Evolutionary conservation across 2,113 vertebrate genomes (phyloP).

Genomic region (Pipra filicauda): DNA sequence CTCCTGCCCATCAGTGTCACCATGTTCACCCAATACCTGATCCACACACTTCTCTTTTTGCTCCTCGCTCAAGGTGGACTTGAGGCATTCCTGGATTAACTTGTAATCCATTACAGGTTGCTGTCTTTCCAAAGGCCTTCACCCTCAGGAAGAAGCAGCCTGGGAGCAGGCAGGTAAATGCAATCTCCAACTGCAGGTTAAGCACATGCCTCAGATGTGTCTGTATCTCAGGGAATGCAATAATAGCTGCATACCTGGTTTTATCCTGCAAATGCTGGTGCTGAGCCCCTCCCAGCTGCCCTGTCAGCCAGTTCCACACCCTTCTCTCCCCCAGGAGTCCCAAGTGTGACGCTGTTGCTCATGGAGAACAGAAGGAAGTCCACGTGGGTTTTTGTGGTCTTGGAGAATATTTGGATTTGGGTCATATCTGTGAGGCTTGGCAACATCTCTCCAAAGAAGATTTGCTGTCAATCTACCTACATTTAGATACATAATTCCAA

Average conservation of each 20-base stretch:
- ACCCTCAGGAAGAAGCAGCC: background rate
- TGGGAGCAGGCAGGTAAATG: background rate
- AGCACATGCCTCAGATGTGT: background rate
- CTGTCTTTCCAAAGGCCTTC: background rate
- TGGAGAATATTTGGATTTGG: background rate
- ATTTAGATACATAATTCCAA: background rate
- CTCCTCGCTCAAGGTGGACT: accelerated
- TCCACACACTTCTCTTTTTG: background rate
- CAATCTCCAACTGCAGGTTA: background rate
- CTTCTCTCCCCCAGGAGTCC: background rate
- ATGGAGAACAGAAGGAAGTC: background rate
- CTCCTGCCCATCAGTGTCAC: background rate
- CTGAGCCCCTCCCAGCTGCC: background rate
- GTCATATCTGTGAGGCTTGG: background rate
- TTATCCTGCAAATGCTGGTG: accelerated
- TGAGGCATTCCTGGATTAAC: background rate
- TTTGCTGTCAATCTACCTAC: conserved; percentile 36
- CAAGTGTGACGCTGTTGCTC: accelerated
- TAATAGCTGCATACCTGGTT: background rate
- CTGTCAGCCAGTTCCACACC: background rate
- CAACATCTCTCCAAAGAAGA: background rate
- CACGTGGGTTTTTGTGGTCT: background rate
- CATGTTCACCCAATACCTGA: background rate
- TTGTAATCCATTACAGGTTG: background rate
- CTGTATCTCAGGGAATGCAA: background rate